Base-by-base conservation (phyloP, 2,797 vertebrate species). In the Arnoldichthys spilopterus region DNA sequence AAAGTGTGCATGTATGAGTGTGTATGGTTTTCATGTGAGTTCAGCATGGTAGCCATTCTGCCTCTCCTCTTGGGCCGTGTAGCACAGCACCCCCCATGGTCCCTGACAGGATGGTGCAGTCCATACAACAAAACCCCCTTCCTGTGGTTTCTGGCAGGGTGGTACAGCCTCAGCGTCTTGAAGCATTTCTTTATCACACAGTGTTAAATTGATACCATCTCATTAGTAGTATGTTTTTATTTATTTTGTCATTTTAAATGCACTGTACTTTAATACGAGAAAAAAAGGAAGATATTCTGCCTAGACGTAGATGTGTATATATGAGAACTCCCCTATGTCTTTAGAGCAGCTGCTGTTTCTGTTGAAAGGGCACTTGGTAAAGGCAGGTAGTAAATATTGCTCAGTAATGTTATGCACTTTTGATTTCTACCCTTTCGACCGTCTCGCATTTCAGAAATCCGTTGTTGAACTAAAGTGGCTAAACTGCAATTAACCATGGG, bases 181-280 rank as follows among this genome's bases (percentile, higher is more conserved):
- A 88, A 88, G 79, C 82, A 87, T 90, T 89, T 87, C 84, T 86
- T 86, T 84, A 88, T 84, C 12, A 89, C 88, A 89, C 89, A 87
- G 89, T 91, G 87, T 90, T 90, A 76, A 80, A 82, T 81, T 37
- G 76, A 86, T 86, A 59, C 49, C 74, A 53, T 85, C 45, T 84
- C 58, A 79, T 81, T 80, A 74, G 76, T 86, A 87, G 87, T 91
- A 89, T 91, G 89, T 72, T 92, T 92, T 93, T 93, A 93, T 93
- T 93, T 94, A 94, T 62, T 89, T 92, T 89, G 85, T 90, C 88
- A 87, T 91, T 90, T 89, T 92, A 89, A 90, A 89, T 82, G 80
- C 84, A 88, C 90, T 89, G 87, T 87, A 83, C 87, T 86, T 86
- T 89, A 88, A 90, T 83, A 89, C 89, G 87, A 89, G 90, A 82